Base-by-base conservation (phyloP, 2,113 vertebrate species). In the Arizona elegans region DNA sequence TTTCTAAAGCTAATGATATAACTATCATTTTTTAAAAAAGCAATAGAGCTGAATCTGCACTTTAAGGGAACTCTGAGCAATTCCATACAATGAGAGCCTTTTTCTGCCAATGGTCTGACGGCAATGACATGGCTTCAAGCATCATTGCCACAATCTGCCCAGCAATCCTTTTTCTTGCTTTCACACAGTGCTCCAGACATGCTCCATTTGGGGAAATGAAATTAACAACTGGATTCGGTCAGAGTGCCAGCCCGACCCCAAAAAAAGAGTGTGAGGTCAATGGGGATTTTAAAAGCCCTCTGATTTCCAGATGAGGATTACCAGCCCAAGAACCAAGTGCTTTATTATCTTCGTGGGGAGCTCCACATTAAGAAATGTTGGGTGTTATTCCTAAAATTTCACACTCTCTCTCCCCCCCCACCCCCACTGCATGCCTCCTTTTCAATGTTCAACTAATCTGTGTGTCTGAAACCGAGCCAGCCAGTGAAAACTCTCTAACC, bases 401-500 rank as follows among this genome's bases (percentile, higher is more conserved):
- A 26, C n/a, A n/a, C n/a, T n/a, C 5, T 19, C 10, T 10, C 3
- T 8, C 8, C 19, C 50, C 1, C 0, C 8, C 43, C 43, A 3
- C 10, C 29, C 26, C 21, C 11, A n/a, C n/a, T 5, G 5, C 11
- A 8, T 0, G 3, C 47, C 17, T 53, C 23, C n/a, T 43, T 52
- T 55, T 92, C 70, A 53, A n/a, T 81, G 19, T 47, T 70, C 56
- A 43, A 33, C 86, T 55, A 29, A 38, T 38, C 4, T 53, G 33
- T 70, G 58, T 53, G 59, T 29, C 47, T 89, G 62, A 89, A 43
- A 47, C n/a, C 3, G 33, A 90, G 1, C 86, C 93, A 96, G 91
- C 91, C 85, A 38, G 93, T 86, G 58, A 55, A 91, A 56, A 38
- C n/a, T 10, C 29, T 62, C 33, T 23, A 94, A 87, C 91, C 89